Base-by-base conservation (phyloP, 2,113 vertebrate species). In the Rhinogobius similis region DNA sequence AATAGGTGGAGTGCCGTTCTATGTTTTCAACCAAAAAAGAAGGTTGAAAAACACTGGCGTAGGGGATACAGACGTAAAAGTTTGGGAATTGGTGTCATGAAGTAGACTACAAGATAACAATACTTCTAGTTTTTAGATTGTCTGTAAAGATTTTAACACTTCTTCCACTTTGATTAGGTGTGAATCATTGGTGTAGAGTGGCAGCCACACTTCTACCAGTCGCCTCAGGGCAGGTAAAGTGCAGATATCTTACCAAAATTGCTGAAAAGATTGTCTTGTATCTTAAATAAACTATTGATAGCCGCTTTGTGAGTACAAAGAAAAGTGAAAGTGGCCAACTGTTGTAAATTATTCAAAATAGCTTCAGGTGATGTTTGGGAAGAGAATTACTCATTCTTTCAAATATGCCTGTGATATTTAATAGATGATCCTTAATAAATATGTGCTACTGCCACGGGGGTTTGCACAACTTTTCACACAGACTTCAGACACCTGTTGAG, bases 401-500 rank as follows among this genome's bases (percentile, higher is more conserved):
- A 64, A 58, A 73, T 55, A 67, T 24, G 10, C 11, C 50, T 2
- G 4, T 12, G 59, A 82, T 59, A 63, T 50, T 56, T 13, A 59
- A 58, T 72, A 61, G 18, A 24, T 21, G 50, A 56, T 11, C 1
- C 14, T n/a, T 23, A 32, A 41, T 68, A 63, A 67, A 74, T 27
- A 3, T 68, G 21, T 70, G 18, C 20, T 21, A 0, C 23, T 74
- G 72, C 62, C 68, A 48, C 58, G 48, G 59, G 56, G 61, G 64
- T 61, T 36, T 36, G 29, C 23, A 79, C 39, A 68, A 0, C 20
- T 29, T 58, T 79, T 67, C 62, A 32, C 23, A 26, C 41, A 73
- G 46, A 38, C 73, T 43, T 67, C 65, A 87, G 83, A 77, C 90
- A 92, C 89, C 86, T 93, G 92, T 82, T 84, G 73, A 39, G 62